Percentiles rank a stretch among this genome's conserved stretches.
Conservation (phyloP, 2,888 invertebrate genomes). For the Agonopterix subpropinquella region DNA sequence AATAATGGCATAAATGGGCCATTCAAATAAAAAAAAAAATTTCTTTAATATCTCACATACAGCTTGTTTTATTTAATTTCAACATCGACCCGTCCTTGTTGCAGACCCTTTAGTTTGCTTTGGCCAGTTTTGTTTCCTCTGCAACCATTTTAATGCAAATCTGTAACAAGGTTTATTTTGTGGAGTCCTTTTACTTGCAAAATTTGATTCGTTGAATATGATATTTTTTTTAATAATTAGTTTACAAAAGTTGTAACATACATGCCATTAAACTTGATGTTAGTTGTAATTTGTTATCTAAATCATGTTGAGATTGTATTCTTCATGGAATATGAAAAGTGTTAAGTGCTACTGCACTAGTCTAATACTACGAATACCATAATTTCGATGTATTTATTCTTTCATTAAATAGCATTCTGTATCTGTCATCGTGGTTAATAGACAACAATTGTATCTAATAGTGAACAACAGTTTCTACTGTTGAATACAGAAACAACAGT, state of each 20-base stretch:
- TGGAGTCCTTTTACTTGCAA: too few relatives aligned
- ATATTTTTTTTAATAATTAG: too few relatives aligned
- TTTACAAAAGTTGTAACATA: not conserved
- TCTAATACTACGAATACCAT: not conserved
- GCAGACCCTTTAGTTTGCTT: slow-evolving; percentile 8
- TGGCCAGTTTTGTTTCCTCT: too few relatives aligned
- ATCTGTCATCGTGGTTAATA: too few relatives aligned
- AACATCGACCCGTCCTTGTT: slow-evolving; percentile 7
- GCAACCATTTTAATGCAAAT: too few relatives aligned
- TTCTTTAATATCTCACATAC: slow-evolving; percentile 6
- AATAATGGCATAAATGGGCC: slow-evolving; percentile 6
- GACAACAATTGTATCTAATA: not conserved
- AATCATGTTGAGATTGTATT: slow-evolving; percentile 30
- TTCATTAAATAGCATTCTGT: too few relatives aligned
- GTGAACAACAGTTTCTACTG: not conserved
- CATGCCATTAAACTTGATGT: not conserved
- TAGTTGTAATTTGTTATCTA: not conserved
- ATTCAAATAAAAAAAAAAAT: slow-evolving; percentile 6
- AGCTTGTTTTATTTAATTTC: slow-evolving; percentile 4
- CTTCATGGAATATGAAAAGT: slow-evolving; percentile 24
- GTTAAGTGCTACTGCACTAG: slow-evolving; percentile 24
- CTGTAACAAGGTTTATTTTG: too few relatives aligned
- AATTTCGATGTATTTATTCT: too few relatives aligned
- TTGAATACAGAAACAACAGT: too few relatives aligned
- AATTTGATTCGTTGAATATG: too few relatives aligned